Evolutionary conservation across 2,113 vertebrate genomes (phyloP).

Genomic region (Myodes glareolus): DNA sequence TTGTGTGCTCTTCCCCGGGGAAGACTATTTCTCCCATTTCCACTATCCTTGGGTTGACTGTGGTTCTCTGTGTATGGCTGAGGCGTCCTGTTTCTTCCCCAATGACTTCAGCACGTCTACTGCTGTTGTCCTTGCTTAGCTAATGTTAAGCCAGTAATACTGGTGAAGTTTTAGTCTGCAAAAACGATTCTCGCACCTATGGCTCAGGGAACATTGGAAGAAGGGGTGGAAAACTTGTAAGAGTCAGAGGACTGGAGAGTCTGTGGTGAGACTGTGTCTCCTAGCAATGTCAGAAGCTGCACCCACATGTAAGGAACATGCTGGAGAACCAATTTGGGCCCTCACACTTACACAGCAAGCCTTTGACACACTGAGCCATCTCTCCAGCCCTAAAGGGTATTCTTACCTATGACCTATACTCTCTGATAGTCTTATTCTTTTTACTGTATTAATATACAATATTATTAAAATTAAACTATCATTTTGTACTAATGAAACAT

Average conservation of each 20-base stretch:
- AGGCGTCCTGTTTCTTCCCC: background rate
- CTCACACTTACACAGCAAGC: background rate
- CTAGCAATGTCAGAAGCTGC: background rate
- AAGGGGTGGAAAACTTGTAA: no score
- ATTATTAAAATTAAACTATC: background rate
- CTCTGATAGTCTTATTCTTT: constrained; percentile 1
- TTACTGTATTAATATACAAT: constrained; percentile 14
- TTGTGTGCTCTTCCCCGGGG: background rate
- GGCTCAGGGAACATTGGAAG: background rate
- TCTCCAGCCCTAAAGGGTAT: background rate
- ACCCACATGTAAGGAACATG: background rate
- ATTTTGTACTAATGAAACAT: constrained; percentile 39
- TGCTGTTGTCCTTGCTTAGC: background rate
- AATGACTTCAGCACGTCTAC: background rate
- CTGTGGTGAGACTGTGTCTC: background rate
- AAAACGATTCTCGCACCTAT: background rate
- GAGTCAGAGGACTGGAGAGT: no score
- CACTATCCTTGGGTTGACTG: background rate
- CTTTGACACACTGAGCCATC: background rate
- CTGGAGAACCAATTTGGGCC: background rate
- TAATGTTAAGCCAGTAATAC: background rate
- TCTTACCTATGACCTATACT: background rate
- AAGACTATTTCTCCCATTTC: background rate
- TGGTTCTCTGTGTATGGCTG: background rate
- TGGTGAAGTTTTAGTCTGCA: background rate